Evolutionary conservation across 2,888 invertebrate genomes (phyloP), one percentile per base, ranked within the genome.

Genomic region (Dexiosoma caninum): DNA sequence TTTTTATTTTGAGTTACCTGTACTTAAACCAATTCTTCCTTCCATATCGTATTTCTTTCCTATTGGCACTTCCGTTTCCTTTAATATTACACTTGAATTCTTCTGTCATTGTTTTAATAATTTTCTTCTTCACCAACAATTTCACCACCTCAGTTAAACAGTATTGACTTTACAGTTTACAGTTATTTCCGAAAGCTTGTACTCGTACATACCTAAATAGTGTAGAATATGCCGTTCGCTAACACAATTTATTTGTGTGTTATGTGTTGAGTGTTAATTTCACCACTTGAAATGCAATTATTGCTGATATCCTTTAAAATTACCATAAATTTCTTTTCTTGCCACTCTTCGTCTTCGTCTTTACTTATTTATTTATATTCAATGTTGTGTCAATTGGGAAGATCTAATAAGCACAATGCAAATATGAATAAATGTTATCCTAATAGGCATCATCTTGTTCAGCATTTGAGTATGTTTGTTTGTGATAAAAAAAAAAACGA

Each of bases 291-390:
- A 75, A 70, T 66, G 59, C 75, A 80, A 80, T 76, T 80, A 80
- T 53, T 19, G 32, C 12, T 80, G 71, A 80, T 76, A 80, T 75
- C 80, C 80, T 75, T 53, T 76, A 59, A 64, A 70, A 76, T 80
- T 75, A 76, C 27, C 59, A 80, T 80, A 67, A 76, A 71, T 76
- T 76, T 71, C 76, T 70, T 49, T 67, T 53, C 32, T 35, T 30
- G 35, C 16, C 35, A 44, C 12, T 14, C 46, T 32, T 62, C 7
- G 21, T 46, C 16, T 37, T 16, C 19, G 19, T 53, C 35, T 46
- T 49, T 27, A 37, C 3, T 53, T 51, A 19, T 44, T 1, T 19
- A 10, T 44, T 16, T 12, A 32, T 16, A 30, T 8, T 35, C 16
- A 2, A 23, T 35, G 16, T n/a, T 32, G n/a, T 16, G 53, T 53